Conservation (phyloP, 1,140 invertebrate species). For the Anastrepha obliqua region DNA sequence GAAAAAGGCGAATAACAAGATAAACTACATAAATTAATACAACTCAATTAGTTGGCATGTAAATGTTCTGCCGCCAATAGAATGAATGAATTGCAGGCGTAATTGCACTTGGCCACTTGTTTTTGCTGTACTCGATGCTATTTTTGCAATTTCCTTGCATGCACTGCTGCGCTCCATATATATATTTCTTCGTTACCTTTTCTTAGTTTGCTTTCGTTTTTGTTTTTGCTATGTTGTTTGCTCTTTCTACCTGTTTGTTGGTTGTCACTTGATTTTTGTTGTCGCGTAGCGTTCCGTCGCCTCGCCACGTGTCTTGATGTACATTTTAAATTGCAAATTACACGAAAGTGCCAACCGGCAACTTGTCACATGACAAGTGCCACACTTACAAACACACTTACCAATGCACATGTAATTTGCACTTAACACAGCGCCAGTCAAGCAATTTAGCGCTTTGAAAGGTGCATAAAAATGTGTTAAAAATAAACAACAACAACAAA, state of each 20-base stretch:
- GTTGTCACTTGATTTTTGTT: slow-evolving; percentile 18
- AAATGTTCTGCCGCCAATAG: neutral
- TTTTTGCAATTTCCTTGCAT: neutral
- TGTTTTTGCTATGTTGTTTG: neutral
- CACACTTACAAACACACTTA: slow-evolving; percentile 26
- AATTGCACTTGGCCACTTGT: neutral
- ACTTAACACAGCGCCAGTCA: slow-evolving; percentile 27
- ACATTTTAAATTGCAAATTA: slow-evolving; percentile 45
- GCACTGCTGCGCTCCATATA: neutral
- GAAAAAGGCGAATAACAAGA: no score
- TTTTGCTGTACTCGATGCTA: neutral
- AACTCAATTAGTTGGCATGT: no score
- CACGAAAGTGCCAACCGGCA: slow-evolving; percentile 40
- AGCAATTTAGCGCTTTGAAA: slow-evolving; percentile 41
- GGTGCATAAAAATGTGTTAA: slow-evolving; percentile 13
- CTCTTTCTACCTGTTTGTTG: neutral
- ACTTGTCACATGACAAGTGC: slow-evolving; percentile 43
- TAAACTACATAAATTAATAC: no score
- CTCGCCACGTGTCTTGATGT: neutral
- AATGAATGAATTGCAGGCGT: slow-evolving; percentile 17
- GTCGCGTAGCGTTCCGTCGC: neutral
- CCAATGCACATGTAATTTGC: slow-evolving; percentile 32
- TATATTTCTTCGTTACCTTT: neutral
- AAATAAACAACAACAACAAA: neutral
- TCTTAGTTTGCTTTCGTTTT: neutral